Base-by-base conservation (phyloP, 2,888 invertebrate genomes). In the Octonoba sinensis region DNA sequence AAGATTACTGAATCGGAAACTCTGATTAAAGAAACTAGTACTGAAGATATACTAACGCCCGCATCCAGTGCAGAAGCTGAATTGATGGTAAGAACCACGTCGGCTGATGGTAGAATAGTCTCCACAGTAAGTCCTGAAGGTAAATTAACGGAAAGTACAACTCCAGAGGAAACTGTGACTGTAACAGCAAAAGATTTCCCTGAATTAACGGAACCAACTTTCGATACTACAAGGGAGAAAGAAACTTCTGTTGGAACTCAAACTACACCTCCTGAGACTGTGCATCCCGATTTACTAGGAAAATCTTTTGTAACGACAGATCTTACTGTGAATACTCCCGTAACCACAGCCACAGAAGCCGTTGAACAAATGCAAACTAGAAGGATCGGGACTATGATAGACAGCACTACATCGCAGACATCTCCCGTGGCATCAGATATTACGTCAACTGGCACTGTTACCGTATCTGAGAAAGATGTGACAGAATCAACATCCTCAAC, bases 401-500 rank as follows among this genome's bases (percentile, higher is more conserved):
- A 59, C 11, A 24, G 24, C 24, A 59, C 59, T 16, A 59, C 16
- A 24, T 13, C 59, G 36, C 27, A 16, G 60, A 60, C 67, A 22
- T 24, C 12, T n/a, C 47, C 16, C 3, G 46, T 36, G 51, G 15
- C 51, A 20, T 47, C 16, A 62, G 16, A 24, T 36, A 18, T 36
- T 36, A 62, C 16, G 4, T 27, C 62, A 24, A 62, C 62, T 15
- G 6, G 2, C 16, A 3, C 16, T 16, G n/a, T 4, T 27, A n/a
- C 36, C 16, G 16, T n/a, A 13, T 62, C 16, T 16, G 62, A 62
- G 16, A 18, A 16, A 60, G 16, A 60, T 27, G 36, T 2, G 27
- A 73, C 72, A 3, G 73, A 79, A 66, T 79, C 79, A 15, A 72
- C 72, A 22, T 66, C 72, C 20, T 79, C 79, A 66, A 73, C 72